Percentiles rank a stretch among this genome's conserved stretches.
Evolutionary conservation across 2,797 vertebrate species (phyloP).

Genomic region (Muraenolepis orangiensis): DNA sequence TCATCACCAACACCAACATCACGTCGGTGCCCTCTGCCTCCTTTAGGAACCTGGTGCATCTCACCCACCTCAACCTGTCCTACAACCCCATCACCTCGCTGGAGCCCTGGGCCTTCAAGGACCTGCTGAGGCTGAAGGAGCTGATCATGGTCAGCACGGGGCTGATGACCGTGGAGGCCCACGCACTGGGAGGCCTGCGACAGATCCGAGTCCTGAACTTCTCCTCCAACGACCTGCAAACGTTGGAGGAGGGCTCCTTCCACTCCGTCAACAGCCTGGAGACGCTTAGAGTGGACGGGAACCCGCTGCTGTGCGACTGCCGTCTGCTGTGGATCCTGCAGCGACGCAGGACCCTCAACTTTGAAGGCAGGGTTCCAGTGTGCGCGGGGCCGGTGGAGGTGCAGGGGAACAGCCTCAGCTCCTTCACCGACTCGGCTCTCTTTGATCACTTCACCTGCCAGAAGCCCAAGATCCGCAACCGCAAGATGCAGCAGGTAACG

Average conservation of each 20-base stretch:
- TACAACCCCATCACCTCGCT: conserved; percentile 90
- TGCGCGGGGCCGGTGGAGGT: conserved; percentile 90
- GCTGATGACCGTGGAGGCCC: conserved; percentile 82
- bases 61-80: conserved; percentile 90
- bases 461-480: conserved; percentile 92
- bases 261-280: conserved; percentile 96
- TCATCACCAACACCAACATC: conserved; percentile 95
- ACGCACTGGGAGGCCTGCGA: conserved; percentile 86
- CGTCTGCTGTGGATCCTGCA: conserved; percentile 97
- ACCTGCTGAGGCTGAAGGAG: conserved; percentile 90
- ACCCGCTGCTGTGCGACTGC: conserved; percentile 95
- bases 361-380: conserved; percentile 88
- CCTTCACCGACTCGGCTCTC: conserved; percentile 89
- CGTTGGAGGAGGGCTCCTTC: conserved; percentile 91
- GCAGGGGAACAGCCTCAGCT: conserved; percentile 83
- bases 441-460: conserved; percentile 98
- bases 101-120: conserved; percentile 87
- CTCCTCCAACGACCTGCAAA: conserved; percentile 89
- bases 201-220: conserved; percentile 95
- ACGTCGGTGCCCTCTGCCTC: conserved; percentile 85
- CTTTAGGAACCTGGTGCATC: conserved; percentile 86
- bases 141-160: conserved; percentile 90
- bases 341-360: conserved; percentile 91
- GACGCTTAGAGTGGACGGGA: conserved; percentile 90
- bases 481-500: conserved; percentile 85